Percentiles rank a stretch among this genome's conserved stretches.
phyloP scores from a whole-genome alignment of 1,140 invertebrate genomes.

The Dinoponera quadriceps region DNA sequence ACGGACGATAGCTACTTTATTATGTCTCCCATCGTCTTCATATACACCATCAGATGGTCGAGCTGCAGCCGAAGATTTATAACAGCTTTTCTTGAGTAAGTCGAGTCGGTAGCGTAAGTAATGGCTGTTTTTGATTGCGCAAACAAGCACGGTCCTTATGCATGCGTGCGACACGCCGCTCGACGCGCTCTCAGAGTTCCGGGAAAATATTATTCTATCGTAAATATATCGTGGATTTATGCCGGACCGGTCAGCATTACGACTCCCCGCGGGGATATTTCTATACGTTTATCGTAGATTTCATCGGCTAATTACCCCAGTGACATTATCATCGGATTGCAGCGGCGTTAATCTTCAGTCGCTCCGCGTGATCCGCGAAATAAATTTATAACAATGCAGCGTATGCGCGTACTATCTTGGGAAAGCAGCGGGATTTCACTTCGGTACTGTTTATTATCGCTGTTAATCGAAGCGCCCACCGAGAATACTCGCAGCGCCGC shows the following conservation, averaged over 20 bases:
- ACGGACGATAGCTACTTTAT: constrained; percentile 85
- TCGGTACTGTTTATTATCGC: not conserved
- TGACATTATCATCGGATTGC: constrained; percentile 10
- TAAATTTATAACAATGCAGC: constrained; percentile 1
- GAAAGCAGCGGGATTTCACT: not conserved
- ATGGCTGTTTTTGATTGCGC: constrained; percentile 28
- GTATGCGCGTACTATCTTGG: not conserved
- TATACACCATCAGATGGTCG: constrained; percentile 89
- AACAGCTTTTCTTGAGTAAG: constrained; percentile 89
- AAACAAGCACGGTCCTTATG: constrained; percentile 20
- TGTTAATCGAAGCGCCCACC: not conserved
- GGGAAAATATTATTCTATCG: constrained; percentile 27
- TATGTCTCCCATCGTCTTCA: constrained; percentile 89
- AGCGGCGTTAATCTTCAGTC: not conserved
- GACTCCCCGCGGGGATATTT: not conserved
- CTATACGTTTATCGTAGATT: constrained; percentile 4
- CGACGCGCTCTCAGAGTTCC: not conserved
- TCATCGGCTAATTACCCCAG: constrained; percentile 1
- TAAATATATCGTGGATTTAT: constrained; percentile 19
- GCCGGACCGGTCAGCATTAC: not conserved
- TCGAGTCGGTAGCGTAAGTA: constrained; percentile 48
- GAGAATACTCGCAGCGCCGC: too few relatives aligned
- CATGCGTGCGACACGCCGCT: not conserved
- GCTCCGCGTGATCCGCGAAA: not conserved
- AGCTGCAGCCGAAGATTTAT: constrained; percentile 88